Conservation (phyloP, 1,140 invertebrate genomes). For the Penaeus indicus region DNA sequence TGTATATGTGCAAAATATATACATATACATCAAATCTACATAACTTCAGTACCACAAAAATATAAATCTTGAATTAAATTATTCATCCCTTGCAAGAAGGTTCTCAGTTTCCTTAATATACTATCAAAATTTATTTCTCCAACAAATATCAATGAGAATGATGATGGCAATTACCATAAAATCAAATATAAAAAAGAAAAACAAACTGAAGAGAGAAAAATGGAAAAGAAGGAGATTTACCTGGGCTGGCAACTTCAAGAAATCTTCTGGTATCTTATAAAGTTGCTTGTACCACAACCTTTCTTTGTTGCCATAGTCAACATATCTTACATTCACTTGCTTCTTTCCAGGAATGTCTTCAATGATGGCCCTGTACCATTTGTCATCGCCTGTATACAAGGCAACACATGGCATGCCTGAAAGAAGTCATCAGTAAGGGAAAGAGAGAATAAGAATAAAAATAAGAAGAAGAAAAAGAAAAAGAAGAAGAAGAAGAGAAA, state of each 20-base stretch:
- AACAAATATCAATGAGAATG: neutral
- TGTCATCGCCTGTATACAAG: conserved; percentile 68
- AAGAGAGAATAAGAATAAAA: neutral
- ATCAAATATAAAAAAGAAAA: neutral
- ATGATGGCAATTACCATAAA: neutral
- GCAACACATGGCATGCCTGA: conserved; percentile 70
- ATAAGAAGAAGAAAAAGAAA: neutral
- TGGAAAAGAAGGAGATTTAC: neutral
- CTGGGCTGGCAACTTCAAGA: conserved; percentile 36
- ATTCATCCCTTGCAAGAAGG: too few relatives aligned
- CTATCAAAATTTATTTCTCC: too few relatives aligned
- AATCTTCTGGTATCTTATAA: conserved; percentile 42
- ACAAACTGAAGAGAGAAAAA: neutral
- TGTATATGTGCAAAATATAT: too few relatives aligned
- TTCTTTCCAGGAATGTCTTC: conserved; percentile 62
- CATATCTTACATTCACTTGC: conserved; percentile 46
- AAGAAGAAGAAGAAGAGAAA: neutral
- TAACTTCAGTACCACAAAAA: too few relatives aligned
- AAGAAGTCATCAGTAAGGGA: neutral
- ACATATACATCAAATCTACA: too few relatives aligned
- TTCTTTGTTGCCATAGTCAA: conserved; percentile 52
- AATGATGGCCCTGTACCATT: conserved; percentile 72
- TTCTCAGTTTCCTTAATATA: too few relatives aligned
- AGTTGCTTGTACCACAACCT: conserved; percentile 42
- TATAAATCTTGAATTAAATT: too few relatives aligned